A percentile compares a stretch with the other conserved stretches of the same genome.
phyloP scores from a whole-genome alignment of 2,888 invertebrate genomes.

The Peribatodes rhomboidaria region DNA sequence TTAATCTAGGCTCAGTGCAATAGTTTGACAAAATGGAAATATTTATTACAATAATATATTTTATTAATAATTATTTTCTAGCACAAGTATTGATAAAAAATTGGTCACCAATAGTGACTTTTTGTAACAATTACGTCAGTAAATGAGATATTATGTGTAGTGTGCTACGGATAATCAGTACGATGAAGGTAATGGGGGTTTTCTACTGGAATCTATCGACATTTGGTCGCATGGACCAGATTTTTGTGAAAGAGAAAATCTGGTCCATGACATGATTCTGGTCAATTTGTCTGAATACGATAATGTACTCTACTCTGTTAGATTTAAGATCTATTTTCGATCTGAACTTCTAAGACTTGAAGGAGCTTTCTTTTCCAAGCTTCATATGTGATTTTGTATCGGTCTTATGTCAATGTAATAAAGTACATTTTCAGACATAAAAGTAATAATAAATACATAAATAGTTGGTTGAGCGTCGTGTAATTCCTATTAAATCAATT shows the following conservation, averaged over 20 bases:
- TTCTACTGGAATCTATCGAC: not conserved
- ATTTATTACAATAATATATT: constrained; percentile 43
- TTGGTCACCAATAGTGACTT: constrained; percentile 16
- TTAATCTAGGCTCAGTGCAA: constrained; percentile 50
- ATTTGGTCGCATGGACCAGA: constrained; percentile 11
- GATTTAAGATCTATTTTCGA: constrained; percentile 31
- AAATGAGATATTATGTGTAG: constrained; percentile 27
- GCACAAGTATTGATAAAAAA: constrained; percentile 38
- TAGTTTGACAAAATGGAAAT: constrained; percentile 46
- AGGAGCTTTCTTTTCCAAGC: constrained; percentile 30
- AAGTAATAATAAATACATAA: constrained; percentile 37
- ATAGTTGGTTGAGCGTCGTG: constrained; percentile 48
- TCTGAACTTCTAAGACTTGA: constrained; percentile 31
- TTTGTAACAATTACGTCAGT: constrained; percentile 10
- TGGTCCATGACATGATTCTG: constrained; percentile 15
- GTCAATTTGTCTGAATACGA: constrained; percentile 21
- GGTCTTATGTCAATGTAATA: constrained; percentile 36
- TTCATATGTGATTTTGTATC: constrained; percentile 28
- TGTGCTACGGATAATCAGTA: constrained; percentile 5
- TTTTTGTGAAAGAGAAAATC: not conserved
- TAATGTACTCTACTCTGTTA: constrained; percentile 22
- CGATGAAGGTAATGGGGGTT: not conserved
- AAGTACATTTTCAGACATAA: constrained; percentile 50
- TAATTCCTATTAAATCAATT: constrained; percentile 82
- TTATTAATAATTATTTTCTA: constrained; percentile 38